These are phyloP conservation scores for Hoplodrina ambigua DNA, from an alignment of 2,888 invertebrate genomes.

Conservation along the genomic window DNA sequence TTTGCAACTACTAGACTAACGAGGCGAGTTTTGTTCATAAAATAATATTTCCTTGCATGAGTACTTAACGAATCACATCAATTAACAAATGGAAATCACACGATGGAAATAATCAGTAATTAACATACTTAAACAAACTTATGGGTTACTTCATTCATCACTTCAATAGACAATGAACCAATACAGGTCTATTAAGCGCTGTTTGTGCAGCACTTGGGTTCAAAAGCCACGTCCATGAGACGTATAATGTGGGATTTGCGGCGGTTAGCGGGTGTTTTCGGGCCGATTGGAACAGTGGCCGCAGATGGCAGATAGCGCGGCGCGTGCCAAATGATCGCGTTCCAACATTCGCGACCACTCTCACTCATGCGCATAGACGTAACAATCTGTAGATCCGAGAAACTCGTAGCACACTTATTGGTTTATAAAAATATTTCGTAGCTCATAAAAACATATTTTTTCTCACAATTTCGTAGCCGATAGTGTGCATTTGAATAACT, in stretches of 20 bases:
- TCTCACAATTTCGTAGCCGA: background rate
- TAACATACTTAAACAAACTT: slow-evolving; percentile 4
- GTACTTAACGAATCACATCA: slow-evolving; percentile 10
- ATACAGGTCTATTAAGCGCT: slow-evolving; percentile 40
- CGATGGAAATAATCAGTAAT: slow-evolving; percentile 11
- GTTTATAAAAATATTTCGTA: background rate
- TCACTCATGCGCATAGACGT: slow-evolving; percentile 49
- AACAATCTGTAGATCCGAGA: slow-evolving; percentile 37
- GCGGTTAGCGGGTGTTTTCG: slow-evolving; percentile 62
- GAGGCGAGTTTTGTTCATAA: background rate
- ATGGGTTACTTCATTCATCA: slow-evolving; percentile 36
- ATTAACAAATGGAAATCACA: slow-evolving; percentile 17
- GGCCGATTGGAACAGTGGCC: slow-evolving; percentile 65
- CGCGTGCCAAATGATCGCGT: slow-evolving; percentile 79
- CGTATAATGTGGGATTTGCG: slow-evolving; percentile 71
- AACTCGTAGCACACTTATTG: background rate
- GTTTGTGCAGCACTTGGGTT: slow-evolving; percentile 56
- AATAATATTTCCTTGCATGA: background rate
- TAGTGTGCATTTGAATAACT: background rate
- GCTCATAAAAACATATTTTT: background rate
- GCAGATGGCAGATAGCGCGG: slow-evolving; percentile 75
- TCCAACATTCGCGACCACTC: slow-evolving; percentile 75
- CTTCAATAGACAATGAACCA: slow-evolving; percentile 38
- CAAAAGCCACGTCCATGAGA: slow-evolving; percentile 60
- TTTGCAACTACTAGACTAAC: too few species aligned